Evolutionary conservation across 2,797 vertebrate species (phyloP).

Genomic region (Psittacula echo): DNA sequence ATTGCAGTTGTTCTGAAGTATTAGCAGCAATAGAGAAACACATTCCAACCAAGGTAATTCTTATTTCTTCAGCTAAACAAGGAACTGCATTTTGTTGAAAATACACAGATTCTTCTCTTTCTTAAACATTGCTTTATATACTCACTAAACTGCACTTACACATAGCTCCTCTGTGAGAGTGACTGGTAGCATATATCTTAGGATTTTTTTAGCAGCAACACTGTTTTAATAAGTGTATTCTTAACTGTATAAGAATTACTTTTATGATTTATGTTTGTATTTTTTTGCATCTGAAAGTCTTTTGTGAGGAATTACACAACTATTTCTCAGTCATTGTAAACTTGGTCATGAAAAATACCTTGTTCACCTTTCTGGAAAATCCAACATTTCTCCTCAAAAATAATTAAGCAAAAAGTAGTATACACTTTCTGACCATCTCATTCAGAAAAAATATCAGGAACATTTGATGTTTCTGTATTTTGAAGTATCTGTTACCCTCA

Average conservation of each 20-base stretch:
- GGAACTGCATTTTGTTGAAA: not conserved
- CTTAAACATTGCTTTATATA: not conserved
- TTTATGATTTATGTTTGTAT: not conserved
- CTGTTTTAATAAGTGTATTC: not conserved
- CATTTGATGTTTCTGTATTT: not conserved
- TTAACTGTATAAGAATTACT: not conserved
- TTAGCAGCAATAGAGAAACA: not conserved
- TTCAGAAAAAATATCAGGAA: not conserved
- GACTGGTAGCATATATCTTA: fast-evolving
- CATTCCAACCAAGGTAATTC: not conserved
- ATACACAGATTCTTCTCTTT: not conserved
- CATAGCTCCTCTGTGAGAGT: not conserved
- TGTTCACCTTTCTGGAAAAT: not conserved
- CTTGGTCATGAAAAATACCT: not conserved
- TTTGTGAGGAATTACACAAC: not conserved
- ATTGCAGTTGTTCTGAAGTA: not conserved
- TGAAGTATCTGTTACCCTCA: not conserved
- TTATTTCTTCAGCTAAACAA: not conserved
- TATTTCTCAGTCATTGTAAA: not conserved
- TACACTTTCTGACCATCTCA: not conserved
- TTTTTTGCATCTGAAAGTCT: not conserved
- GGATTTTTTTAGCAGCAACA: not conserved
- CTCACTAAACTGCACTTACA: not conserved
- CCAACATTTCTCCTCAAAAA: not conserved
- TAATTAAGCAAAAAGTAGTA: not conserved